Percentiles rank a stretch among this genome's conserved stretches.
These are phyloP conservation scores for Nasonia giraulti DNA, from an alignment of 1,140 invertebrate genomes.

Conservation along the genomic window DNA sequence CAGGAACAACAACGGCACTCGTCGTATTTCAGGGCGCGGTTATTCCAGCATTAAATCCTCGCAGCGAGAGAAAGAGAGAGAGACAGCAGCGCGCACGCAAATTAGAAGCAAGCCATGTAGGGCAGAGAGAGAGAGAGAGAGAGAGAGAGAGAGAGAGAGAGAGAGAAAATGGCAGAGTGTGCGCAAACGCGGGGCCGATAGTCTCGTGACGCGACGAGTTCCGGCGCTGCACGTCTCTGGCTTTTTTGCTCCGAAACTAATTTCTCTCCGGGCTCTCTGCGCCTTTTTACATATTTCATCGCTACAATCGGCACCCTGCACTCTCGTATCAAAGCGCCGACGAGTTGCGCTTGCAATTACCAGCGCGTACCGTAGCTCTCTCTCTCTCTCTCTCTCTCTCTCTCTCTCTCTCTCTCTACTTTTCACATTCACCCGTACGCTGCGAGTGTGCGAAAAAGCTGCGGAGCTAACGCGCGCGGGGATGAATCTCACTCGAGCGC, in stretches of 20 bases:
- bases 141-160: background rate
- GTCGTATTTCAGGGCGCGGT: constrained; percentile 59
- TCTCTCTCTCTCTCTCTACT: background rate
- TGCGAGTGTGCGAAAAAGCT: background rate
- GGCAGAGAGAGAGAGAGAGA: constrained; percentile 38
- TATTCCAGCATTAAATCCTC: constrained; percentile 67
- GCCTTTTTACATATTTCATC: background rate
- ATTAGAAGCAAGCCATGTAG: constrained; percentile 61
- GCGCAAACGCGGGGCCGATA: too few relatives aligned
- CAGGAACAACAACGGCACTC: background rate
- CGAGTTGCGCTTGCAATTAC: background rate
- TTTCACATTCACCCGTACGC: too few relatives aligned
- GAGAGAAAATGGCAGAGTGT: too few relatives aligned
- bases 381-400: background rate
- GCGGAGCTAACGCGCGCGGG: background rate
- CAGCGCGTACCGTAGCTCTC: background rate
- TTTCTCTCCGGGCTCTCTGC: background rate
- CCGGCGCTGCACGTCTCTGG: too few relatives aligned
- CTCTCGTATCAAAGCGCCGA: background rate
- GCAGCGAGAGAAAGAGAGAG: constrained; percentile 28
- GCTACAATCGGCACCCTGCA: constrained; percentile 3
- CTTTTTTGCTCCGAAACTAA: background rate
- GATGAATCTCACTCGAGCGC: background rate
- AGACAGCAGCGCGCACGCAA: constrained; percentile 58
- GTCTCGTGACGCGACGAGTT: too few relatives aligned